These are phyloP conservation scores for Cliona cf. orientalis DNA, from an alignment of 37 sponge, comb jelly and placozoan genomes.

Conservation along the genomic window DNA sequence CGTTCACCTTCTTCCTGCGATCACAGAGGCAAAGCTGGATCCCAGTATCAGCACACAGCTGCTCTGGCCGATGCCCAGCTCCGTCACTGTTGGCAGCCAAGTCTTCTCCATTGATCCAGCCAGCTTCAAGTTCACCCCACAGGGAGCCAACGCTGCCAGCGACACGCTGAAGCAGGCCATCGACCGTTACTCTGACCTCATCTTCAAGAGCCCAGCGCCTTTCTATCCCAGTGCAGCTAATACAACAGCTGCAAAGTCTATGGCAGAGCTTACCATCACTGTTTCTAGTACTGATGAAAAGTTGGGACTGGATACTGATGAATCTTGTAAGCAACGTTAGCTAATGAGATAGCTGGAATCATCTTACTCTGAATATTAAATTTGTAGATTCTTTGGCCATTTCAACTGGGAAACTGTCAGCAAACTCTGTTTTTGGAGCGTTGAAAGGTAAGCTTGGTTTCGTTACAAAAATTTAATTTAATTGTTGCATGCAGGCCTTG, in stretches of 20 bases:
- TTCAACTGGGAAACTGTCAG: conserved; percentile 35
- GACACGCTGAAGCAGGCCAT: conserved; percentile 59
- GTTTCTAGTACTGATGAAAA: conserved; percentile 47
- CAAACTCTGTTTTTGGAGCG: conserved; percentile 78
- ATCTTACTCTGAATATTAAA: no score
- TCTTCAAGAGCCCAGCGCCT: conserved; percentile 56
- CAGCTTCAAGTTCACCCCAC: conserved; percentile 47
- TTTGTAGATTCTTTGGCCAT: conserved; percentile 40
- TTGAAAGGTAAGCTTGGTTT: conserved; percentile 69
- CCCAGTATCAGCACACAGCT: conserved; percentile 39
- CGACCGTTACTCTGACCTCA: conserved; percentile 55
- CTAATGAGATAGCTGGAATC: no score
- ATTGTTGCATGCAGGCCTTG: conserved; percentile 80
- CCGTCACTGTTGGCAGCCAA: background rate
- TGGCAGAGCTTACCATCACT: conserved; percentile 31
- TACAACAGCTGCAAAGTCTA: background rate
- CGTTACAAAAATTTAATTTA: no score
- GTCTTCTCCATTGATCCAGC: conserved; percentile 27
- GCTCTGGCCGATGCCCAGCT: conserved; percentile 64
- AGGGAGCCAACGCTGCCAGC: conserved; percentile 47
- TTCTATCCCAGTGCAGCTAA: conserved; percentile 22
- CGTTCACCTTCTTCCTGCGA: no score
- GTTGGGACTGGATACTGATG: conserved; percentile 53
- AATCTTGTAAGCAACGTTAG: conserved; percentile 54
- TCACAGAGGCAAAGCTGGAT: no score